These are phyloP conservation scores for Brachypterus glaber DNA, from an alignment of 2,888 invertebrate genomes.

Conservation along the genomic window DNA sequence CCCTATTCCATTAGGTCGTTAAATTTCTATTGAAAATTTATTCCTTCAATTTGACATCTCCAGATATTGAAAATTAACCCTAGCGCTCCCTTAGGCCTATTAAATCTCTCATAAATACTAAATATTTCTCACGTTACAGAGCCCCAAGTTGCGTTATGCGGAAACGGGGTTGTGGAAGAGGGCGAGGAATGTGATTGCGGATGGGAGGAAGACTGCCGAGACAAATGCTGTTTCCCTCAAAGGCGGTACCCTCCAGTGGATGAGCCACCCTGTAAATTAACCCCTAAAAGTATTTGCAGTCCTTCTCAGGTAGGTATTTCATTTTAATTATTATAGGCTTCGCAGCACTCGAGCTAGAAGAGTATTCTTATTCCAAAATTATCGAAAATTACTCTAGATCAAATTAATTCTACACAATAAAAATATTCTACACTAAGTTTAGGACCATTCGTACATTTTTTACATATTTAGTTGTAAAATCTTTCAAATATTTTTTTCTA, in stretches of 20 bases:
- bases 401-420: background rate
- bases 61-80: too few relatives aligned
- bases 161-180: conserved; percentile 94
- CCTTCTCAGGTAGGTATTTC: conserved; percentile 83
- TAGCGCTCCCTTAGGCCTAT: too few relatives aligned
- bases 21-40: background rate
- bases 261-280: conserved; percentile 79
- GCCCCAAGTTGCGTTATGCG: conserved; percentile 90
- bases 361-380: background rate
- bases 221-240: conserved; percentile 89
- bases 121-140: conserved; percentile 54
- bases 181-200: conserved; percentile 99
- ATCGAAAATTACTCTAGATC: background rate
- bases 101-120: too few relatives aligned
- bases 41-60: too few relatives aligned
- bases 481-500: too few relatives aligned
- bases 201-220: conserved; percentile 93
- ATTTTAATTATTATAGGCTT: too few relatives aligned
- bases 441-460: too few relatives aligned
- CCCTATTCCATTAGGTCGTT: too few relatives aligned
- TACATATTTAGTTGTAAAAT: too few relatives aligned
- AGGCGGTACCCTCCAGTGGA: conserved; percentile 64
- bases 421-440: background rate
- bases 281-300: conserved; percentile 69
- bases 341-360: conserved; percentile 27